phyloP scores from a whole-genome alignment of 2,888 invertebrate genomes.

The Oithona nana region DNA sequence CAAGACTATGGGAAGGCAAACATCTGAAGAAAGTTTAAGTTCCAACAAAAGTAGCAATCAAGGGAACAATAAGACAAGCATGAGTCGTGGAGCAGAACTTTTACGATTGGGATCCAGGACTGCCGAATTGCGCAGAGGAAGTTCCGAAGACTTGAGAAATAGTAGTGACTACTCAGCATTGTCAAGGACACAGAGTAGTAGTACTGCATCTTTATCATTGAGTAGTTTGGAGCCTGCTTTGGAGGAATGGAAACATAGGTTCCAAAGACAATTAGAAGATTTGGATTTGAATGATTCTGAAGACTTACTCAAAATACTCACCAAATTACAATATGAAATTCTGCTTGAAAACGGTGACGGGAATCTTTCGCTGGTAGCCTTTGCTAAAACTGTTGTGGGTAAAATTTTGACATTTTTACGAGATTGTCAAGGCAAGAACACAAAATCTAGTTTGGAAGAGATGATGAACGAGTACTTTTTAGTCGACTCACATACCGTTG shows the following conservation, averaged over 20 bases:
- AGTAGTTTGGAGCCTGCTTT: background rate
- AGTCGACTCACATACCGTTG: background rate
- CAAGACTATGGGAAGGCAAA: background rate
- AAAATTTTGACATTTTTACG: background rate
- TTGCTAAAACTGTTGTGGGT: background rate
- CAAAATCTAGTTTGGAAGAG: background rate
- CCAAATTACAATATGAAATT: background rate
- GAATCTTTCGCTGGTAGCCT: background rate
- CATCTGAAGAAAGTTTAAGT: background rate
- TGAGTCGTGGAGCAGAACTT: conserved; percentile 1
- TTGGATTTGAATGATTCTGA: background rate
- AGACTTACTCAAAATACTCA: background rate
- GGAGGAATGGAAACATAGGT: background rate
- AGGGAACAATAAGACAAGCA: too few relatives aligned
- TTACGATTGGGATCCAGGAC: background rate
- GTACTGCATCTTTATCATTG: too few relatives aligned
- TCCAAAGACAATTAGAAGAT: background rate
- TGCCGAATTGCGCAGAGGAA: background rate
- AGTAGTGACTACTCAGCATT: background rate
- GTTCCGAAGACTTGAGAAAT: background rate
- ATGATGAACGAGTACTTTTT: conserved; percentile 2
- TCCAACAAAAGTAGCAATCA: background rate
- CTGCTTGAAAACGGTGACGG: background rate
- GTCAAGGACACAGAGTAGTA: background rate
- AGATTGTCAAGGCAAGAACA: too few relatives aligned